A percentile compares a stretch with the other conserved stretches of the same genome.
phyloP scores from a whole-genome alignment of 1,140 invertebrate genomes.

The Batillaria attramentaria region DNA sequence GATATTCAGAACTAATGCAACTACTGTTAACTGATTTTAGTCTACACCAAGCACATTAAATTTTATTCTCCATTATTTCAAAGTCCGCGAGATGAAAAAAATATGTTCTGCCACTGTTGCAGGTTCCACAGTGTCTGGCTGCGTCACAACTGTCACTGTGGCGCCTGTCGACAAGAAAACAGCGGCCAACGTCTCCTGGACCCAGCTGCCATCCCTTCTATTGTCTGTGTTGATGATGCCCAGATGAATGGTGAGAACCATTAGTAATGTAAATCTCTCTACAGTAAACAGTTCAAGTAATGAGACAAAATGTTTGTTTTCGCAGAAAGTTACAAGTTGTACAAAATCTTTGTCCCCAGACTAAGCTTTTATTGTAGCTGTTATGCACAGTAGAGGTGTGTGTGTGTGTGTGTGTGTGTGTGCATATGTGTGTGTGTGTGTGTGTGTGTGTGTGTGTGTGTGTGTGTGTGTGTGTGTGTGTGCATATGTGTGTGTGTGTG shows the following conservation, averaged over 20 bases:
- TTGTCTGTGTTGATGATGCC: constrained; percentile 5
- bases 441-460: background rate
- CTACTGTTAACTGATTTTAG: background rate
- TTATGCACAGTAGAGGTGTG: background rate
- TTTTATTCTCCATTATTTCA: background rate
- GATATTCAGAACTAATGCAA: background rate
- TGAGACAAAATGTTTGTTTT: too few relatives aligned
- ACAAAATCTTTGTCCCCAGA: too few relatives aligned
- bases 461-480: background rate
- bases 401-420: background rate
- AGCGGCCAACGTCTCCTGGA: constrained; percentile 45
- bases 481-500: background rate
- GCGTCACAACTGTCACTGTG: constrained; percentile 51
- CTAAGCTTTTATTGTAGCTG: background rate
- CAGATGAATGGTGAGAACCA: background rate
- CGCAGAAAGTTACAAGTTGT: too few relatives aligned
- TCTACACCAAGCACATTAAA: background rate
- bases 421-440: background rate
- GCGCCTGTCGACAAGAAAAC: constrained; percentile 36
- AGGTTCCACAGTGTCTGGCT: constrained; percentile 49
- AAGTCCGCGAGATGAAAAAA: background rate
- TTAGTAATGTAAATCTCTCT: background rate
- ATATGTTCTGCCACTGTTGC: background rate
- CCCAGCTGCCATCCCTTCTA: constrained; percentile 13
- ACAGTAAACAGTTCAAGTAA: too few relatives aligned